phyloP scores from a whole-genome alignment of 2,797 vertebrate genomes.

The Holocentrus rufus region DNA sequence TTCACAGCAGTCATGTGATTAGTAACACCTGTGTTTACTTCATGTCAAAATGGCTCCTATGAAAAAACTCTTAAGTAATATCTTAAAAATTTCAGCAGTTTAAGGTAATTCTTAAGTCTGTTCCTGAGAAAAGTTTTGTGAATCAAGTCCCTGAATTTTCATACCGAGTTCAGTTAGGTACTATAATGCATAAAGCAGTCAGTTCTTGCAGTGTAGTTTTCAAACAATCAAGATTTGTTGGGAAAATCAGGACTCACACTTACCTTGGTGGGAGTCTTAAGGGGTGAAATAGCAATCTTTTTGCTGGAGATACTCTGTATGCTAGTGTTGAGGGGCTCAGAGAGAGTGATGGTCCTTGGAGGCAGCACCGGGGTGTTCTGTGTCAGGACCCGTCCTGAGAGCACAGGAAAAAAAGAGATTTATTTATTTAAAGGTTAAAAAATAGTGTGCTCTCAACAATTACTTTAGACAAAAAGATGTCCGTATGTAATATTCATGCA shows the following conservation, averaged over 20 bases:
- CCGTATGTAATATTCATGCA: background rate
- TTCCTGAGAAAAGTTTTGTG: too few relatives aligned
- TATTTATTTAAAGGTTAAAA: background rate
- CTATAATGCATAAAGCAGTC: too few relatives aligned
- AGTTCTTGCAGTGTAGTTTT: background rate
- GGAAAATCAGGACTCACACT: background rate
- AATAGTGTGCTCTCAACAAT: background rate
- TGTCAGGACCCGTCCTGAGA: conserved; percentile 90
- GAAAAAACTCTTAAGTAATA: too few relatives aligned
- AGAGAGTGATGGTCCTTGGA: conserved; percentile 89
- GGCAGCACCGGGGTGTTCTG: conserved; percentile 88
- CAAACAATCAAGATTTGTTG: background rate
- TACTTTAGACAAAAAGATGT: background rate
- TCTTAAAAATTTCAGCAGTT: too few relatives aligned
- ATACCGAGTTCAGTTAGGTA: too few relatives aligned
- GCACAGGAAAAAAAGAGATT: background rate
- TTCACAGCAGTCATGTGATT: too few relatives aligned
- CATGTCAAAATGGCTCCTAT: too few relatives aligned
- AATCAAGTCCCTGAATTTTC: too few relatives aligned
- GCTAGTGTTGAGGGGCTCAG: conserved; percentile 87
- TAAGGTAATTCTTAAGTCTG: too few relatives aligned
- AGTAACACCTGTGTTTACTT: too few relatives aligned
- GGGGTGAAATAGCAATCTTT: conserved; percentile 98
- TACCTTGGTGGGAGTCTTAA: conserved; percentile 98
- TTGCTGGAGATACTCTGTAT: conserved; percentile 88